Percentiles rank a stretch among this genome's conserved stretches.
Evolutionary conservation across 2,797 vertebrate species (phyloP).

Genomic region (Crocidura indochinensis): DNA sequence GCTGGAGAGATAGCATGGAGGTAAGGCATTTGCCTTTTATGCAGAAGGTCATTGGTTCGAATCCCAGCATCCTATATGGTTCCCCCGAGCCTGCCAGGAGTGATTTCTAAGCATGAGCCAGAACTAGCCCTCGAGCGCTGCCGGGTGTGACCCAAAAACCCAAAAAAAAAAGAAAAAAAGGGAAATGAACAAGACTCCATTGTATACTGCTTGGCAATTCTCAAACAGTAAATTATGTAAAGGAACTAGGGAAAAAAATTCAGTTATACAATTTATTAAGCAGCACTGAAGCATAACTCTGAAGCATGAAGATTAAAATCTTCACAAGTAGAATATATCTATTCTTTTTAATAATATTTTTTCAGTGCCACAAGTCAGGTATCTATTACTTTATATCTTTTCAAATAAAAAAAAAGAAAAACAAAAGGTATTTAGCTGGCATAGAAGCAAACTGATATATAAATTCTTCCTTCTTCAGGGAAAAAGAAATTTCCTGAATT

Average conservation of each 20-base stretch:
- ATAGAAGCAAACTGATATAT: slow-evolving; percentile 17
- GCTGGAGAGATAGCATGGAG: no score
- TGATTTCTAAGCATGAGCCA: no score
- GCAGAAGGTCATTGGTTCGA: no score
- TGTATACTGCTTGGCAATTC: neutral
- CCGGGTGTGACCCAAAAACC: no score
- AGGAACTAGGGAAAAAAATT: neutral
- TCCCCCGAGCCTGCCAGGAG: no score
- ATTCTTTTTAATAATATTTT: neutral
- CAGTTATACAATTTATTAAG: slow-evolving; percentile 13
- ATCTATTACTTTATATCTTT: neutral
- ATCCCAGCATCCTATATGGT: no score
- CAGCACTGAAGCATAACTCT: neutral
- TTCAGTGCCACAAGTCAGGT: no score
- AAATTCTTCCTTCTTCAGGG: neutral
- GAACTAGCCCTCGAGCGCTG: no score
- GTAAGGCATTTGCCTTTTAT: no score
- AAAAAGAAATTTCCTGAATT: slow-evolving; percentile 30
- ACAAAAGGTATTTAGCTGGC: neutral
- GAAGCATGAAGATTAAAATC: slow-evolving; percentile 25
- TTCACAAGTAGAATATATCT: neutral
- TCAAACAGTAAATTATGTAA: slow-evolving; percentile 53
- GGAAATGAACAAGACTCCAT: neutral
- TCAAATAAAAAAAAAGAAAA: slow-evolving; percentile 49
- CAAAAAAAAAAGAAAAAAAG: no score